Conservation (phyloP, 2,888 invertebrate species). For the Timema cristinae region DNA sequence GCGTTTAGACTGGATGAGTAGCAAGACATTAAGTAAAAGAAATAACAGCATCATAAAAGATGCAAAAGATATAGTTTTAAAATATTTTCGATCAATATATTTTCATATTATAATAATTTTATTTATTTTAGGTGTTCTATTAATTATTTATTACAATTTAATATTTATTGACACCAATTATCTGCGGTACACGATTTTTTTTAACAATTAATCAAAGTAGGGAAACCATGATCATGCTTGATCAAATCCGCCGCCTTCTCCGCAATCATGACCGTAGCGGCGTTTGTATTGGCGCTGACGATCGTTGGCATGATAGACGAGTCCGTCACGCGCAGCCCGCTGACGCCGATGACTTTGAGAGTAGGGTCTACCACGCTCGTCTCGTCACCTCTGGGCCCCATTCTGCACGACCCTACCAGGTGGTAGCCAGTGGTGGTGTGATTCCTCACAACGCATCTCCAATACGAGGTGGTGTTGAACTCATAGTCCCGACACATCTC, state of each 20-base stretch:
- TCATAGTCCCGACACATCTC: not conserved
- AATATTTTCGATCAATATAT: no score
- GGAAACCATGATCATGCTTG: not conserved
- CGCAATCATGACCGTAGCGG: not conserved
- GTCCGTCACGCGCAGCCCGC: slow-evolving; percentile 63
- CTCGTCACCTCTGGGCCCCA: slow-evolving; percentile 42
- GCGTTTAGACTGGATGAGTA: no score
- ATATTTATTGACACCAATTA: no score
- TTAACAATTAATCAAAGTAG: no score
- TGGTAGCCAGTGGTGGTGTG: slow-evolving; percentile 35
- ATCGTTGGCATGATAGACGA: not conserved
- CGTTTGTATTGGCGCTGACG: not conserved
- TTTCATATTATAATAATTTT: no score
- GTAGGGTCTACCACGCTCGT: slow-evolving; percentile 44
- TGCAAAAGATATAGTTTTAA: no score
- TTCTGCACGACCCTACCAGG: slow-evolving; percentile 40
- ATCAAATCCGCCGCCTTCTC: slow-evolving; percentile 1
- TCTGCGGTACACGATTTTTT: no score
- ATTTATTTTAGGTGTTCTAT: no score
- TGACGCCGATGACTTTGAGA: slow-evolving; percentile 57
- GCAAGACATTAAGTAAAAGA: no score
- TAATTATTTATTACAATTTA: no score
- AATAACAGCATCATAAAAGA: no score
- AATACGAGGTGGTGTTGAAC: slow-evolving; percentile 42
- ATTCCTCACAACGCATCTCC: slow-evolving; percentile 57